Conservation (phyloP, 64 coral and sea anemone species). For the Dendrophyllia cribrosa region DNA sequence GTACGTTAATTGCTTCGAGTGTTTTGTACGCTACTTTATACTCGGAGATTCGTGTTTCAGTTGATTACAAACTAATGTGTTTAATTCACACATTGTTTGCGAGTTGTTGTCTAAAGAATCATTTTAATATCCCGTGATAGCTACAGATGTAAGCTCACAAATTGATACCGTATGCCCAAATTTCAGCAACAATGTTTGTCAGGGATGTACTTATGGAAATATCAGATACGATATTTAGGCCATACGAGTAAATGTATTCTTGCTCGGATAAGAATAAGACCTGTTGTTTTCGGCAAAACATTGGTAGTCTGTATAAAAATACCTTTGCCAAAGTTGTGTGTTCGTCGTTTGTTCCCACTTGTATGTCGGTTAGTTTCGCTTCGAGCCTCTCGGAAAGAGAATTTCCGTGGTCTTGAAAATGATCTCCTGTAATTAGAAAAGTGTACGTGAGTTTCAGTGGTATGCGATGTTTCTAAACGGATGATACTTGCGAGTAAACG, state of each 20-base stretch:
- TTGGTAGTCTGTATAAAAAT: neutral
- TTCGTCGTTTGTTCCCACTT: conserved; percentile 2
- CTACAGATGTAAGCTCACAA: too few relatives aligned
- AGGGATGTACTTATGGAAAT: neutral
- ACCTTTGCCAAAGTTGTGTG: neutral
- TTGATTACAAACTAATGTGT: neutral
- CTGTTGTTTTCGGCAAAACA: neutral
- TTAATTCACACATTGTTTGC: conserved; percentile 15
- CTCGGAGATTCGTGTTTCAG: conserved; percentile 5
- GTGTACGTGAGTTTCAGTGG: neutral
- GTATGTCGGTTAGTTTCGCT: conserved; percentile 31
- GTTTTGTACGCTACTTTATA: neutral
- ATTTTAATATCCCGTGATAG: too few relatives aligned
- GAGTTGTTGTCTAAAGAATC: neutral
- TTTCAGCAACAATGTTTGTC: too few relatives aligned
- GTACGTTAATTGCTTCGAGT: conserved; percentile 4
- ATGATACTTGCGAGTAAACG: neutral
- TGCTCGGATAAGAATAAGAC: neutral
- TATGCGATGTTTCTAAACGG: neutral
- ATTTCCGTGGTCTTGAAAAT: neutral
- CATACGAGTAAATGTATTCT: neutral
- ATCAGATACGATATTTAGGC: neutral
- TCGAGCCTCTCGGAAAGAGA: conserved; percentile 32
- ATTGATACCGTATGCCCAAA: too few relatives aligned
- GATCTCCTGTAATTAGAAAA: conserved; percentile 8